Conservation (phyloP, 2,113 vertebrate genomes). For the Pao palembangensis region DNA sequence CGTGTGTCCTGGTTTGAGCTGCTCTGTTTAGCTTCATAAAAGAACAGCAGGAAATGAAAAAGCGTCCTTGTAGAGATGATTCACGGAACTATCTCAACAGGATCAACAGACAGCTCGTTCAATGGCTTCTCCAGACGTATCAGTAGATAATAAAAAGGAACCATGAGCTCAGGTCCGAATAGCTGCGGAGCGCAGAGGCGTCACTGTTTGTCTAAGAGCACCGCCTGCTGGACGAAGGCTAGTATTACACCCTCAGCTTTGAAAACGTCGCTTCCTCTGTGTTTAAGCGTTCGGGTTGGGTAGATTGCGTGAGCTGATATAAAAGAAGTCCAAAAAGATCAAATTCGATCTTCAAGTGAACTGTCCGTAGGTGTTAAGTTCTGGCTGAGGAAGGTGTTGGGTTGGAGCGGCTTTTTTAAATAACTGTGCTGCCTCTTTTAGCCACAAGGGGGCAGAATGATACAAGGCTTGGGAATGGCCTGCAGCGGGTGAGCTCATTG, state of each 20-base stretch:
- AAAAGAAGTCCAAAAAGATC: no score
- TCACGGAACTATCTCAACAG: conserved; percentile 1
- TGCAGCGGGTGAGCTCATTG: background rate
- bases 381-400: background rate
- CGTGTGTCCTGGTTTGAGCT: no score
- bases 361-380: background rate
- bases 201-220: background rate
- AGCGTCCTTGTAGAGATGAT: background rate
- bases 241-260: background rate
- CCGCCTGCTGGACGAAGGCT: conserved; percentile 52
- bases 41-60: no score
- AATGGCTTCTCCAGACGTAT: background rate
- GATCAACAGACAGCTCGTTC: conserved; percentile 17
- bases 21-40: no score
- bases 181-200: background rate
- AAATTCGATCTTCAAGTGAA: no score
- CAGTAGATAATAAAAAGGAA: background rate
- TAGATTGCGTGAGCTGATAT: no score
- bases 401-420: background rate
- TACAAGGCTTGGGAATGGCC: conserved; percentile 4
- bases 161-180: background rate
- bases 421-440: conserved; percentile 6
- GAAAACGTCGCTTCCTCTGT: no score
- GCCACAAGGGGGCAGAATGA: conserved; percentile 51
- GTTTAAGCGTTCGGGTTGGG: no score